These are phyloP conservation scores for Rallus limicola DNA, from an alignment of 2,113 vertebrate genomes.

Conservation along the genomic window DNA sequence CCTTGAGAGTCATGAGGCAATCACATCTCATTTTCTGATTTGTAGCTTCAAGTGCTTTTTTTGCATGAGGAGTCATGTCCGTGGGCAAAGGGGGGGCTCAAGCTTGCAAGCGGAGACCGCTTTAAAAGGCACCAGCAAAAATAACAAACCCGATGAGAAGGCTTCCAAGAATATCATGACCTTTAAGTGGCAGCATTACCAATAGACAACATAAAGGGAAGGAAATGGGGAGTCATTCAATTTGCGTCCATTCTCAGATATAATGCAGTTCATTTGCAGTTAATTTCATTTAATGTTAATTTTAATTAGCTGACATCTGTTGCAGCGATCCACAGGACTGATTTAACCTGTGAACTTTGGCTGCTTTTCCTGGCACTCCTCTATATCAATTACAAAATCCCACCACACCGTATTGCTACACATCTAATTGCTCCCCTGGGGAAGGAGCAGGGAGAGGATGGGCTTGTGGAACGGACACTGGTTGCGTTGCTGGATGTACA, in stretches of 20 bases:
- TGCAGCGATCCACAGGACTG: background rate
- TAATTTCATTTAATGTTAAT: background rate
- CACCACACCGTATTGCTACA: background rate
- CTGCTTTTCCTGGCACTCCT: background rate
- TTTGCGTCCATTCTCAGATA: background rate
- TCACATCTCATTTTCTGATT: background rate
- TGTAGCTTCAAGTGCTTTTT: background rate
- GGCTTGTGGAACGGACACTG: accelerated
- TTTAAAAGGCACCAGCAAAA: background rate
- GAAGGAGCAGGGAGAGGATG: background rate
- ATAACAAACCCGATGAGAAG: background rate
- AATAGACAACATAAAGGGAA: background rate
- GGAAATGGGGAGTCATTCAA: background rate
- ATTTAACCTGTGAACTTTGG: background rate
- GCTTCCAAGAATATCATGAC: background rate
- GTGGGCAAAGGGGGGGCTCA: background rate
- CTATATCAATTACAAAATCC: background rate
- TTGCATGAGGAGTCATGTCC: background rate
- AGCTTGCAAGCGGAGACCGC: accelerated
- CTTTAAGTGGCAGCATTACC: background rate
- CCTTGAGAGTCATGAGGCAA: background rate
- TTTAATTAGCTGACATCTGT: background rate
- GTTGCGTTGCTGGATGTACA: background rate
- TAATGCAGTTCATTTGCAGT: background rate
- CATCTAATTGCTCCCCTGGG: background rate